These are phyloP conservation scores for Psammodynastes pulverulentus DNA, from an alignment of 2,113 vertebrate species.

Conservation along the genomic window DNA sequence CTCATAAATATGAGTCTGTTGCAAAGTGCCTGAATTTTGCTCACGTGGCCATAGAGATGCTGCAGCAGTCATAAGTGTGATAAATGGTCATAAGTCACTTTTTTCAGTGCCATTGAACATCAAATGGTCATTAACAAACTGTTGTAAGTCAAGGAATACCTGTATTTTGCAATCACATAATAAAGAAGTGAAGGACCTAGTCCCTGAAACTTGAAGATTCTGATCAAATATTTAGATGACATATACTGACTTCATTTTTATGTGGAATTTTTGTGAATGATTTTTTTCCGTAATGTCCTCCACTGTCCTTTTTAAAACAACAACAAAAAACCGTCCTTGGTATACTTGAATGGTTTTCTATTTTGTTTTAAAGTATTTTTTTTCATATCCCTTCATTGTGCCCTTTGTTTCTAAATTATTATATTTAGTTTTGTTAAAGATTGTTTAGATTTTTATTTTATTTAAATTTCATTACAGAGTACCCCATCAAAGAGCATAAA, in stretches of 20 bases:
- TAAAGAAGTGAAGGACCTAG: not conserved
- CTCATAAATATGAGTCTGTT: too few relatives aligned
- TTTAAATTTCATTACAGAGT: not conserved
- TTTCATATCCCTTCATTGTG: not conserved
- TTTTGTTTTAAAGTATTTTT: not conserved
- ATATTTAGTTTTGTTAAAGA: not conserved
- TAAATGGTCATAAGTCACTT: too few relatives aligned
- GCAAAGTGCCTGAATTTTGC: too few relatives aligned
- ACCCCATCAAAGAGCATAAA: not conserved
- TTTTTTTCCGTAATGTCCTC: not conserved
- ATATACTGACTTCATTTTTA: not conserved
- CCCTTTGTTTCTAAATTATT: not conserved
- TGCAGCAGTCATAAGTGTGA: too few relatives aligned
- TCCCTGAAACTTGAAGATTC: not conserved
- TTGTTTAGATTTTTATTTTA: not conserved
- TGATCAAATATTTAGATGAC: not conserved
- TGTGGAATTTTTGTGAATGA: not conserved
- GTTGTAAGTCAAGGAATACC: too few relatives aligned
- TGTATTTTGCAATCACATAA: not conserved
- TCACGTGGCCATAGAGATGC: too few relatives aligned
- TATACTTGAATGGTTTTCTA: not conserved
- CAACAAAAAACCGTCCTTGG: not conserved
- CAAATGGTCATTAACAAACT: too few relatives aligned
- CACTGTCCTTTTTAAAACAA: not conserved
- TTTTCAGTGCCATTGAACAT: too few relatives aligned